Evolutionary conservation across 1,140 invertebrate species (phyloP).

Genomic region (Thalassaphorura encarpata): DNA sequence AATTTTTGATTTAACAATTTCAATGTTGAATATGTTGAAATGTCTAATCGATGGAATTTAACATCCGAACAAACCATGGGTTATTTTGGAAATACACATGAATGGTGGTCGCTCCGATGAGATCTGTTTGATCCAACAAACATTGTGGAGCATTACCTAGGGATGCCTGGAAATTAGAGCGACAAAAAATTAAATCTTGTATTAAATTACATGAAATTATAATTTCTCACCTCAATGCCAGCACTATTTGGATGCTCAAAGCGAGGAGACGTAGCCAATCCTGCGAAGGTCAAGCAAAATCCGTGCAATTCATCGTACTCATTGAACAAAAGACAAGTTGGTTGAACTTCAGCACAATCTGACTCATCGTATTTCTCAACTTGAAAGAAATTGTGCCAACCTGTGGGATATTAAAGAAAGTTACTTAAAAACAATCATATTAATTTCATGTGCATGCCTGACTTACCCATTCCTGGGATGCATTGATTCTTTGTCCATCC

Average conservation of each 20-base stretch:
- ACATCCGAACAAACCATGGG: constrained; percentile 8
- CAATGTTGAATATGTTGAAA: too few relatives aligned
- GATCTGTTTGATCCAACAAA: constrained; percentile 6
- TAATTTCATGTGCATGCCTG: background rate
- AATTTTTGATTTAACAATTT: too few relatives aligned
- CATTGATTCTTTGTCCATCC: constrained; percentile 16
- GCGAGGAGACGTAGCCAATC: background rate
- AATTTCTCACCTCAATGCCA: background rate
- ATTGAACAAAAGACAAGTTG: constrained; percentile 19
- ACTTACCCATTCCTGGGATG: constrained; percentile 19
- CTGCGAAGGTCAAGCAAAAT: constrained; percentile 14
- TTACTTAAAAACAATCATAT: background rate
- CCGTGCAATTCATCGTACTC: constrained; percentile 14
- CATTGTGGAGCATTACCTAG: constrained; percentile 16
- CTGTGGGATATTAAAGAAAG: background rate
- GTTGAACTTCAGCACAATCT: constrained; percentile 16
- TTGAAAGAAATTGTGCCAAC: constrained; percentile 23
- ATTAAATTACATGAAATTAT: background rate
- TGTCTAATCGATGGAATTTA: too few relatives aligned
- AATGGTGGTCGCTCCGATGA: constrained; percentile 8
- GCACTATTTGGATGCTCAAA: constrained; percentile 4
- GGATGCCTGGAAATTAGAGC: constrained; percentile 1
- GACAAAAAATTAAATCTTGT: background rate
- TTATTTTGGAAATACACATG: constrained; percentile 15
- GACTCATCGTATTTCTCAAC: constrained; percentile 15